Base-by-base conservation (phyloP, 2,113 vertebrate species). In the Melanostigma gelatinosum region DNA sequence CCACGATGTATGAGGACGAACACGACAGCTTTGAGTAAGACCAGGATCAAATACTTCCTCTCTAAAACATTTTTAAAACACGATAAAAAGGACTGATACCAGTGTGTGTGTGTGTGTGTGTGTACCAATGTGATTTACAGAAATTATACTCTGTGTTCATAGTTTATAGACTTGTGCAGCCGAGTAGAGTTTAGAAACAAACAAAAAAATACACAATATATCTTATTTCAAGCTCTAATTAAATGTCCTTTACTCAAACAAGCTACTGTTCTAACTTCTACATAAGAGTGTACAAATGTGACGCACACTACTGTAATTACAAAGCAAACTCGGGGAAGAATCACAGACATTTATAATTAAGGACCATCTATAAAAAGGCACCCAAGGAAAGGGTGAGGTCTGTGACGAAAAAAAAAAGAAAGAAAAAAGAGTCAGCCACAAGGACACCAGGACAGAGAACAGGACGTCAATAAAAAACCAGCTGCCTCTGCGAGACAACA, bases 291-390 rank as follows among this genome's bases (percentile, higher is more conserved):
- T 74, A 55, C 75, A 58, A 71, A 77, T 91, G 87, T 88, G 91
- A 71, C 48, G 79, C 64, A 66, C 77, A 48, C 68, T 22, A 24
- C 78, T 74, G 75, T 95, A 95, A 95, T 95, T 94, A 94, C 93
- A 94, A 91, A 89, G 92, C 77, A 77, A 64, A 84, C 34, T 79
- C 52, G 60, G 75, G 63, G 38, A 89, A 91, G 87, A 85, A 61
- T 85, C 78, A 88, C 81, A 90, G 89, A 89, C 89, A 89, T 92
- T 94, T 91, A 87, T 95, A 94, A 95, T 95, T 95, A 93, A 85
- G 83, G 81, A 27, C 64, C 66, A 77, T 85, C 92, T 94, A 90
- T 90, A 94, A 93, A 93, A 93, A 93, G 86, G 88, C 86, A 77
- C 75, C 79, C 83, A 79, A 91, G 75, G 77, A 73, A 77, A 92